A percentile compares a stretch with the other conserved stretches of the same genome.
Evolutionary conservation across 1,140 invertebrate species (phyloP).

Genomic region (Drosophila truncata): DNA sequence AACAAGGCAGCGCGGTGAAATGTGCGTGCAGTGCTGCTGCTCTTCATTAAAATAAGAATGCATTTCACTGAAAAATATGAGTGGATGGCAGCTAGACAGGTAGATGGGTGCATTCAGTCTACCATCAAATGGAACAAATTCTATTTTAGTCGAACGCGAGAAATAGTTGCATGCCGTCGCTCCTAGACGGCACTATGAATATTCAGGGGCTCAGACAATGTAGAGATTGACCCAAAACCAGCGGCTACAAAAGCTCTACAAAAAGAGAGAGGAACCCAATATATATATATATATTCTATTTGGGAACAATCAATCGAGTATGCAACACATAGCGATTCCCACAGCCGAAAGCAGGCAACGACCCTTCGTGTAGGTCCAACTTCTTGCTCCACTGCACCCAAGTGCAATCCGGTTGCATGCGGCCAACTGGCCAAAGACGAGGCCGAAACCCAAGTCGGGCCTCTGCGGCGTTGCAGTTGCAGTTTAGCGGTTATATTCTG

Average conservation of each 20-base stretch:
- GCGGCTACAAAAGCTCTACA: neutral
- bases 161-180: slow-evolving; percentile 61
- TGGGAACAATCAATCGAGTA: slow-evolving; percentile 37
- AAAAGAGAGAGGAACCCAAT: neutral
- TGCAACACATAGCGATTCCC: slow-evolving; percentile 26
- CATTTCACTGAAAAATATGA: slow-evolving; percentile 44
- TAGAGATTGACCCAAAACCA: slow-evolving; percentile 33
- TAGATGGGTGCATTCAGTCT: slow-evolving; percentile 14
- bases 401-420: slow-evolving; percentile 33
- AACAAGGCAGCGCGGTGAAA: slow-evolving; percentile 53
- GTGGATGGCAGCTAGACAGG: slow-evolving; percentile 9
- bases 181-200: slow-evolving; percentile 59
- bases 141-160: slow-evolving; percentile 75
- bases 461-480: slow-evolving; percentile 55
- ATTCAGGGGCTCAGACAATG: slow-evolving; percentile 37
- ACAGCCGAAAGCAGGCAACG: slow-evolving; percentile 48
- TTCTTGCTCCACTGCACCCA: slow-evolving; percentile 63
- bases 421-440: slow-evolving; percentile 28
- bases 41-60: slow-evolving; percentile 44
- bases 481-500: slow-evolving; percentile 75
- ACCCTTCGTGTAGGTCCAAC: slow-evolving; percentile 56
- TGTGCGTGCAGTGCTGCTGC: slow-evolving; percentile 57
- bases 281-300: slow-evolving; percentile 12
- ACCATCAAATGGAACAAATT: slow-evolving; percentile 45
- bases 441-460: slow-evolving; percentile 19